Percentiles rank a stretch among this genome's conserved stretches.
These are phyloP conservation scores for Trachythela sp. DNA, from an alignment of 64 coral and sea anemone genomes.

Conservation along the genomic window DNA sequence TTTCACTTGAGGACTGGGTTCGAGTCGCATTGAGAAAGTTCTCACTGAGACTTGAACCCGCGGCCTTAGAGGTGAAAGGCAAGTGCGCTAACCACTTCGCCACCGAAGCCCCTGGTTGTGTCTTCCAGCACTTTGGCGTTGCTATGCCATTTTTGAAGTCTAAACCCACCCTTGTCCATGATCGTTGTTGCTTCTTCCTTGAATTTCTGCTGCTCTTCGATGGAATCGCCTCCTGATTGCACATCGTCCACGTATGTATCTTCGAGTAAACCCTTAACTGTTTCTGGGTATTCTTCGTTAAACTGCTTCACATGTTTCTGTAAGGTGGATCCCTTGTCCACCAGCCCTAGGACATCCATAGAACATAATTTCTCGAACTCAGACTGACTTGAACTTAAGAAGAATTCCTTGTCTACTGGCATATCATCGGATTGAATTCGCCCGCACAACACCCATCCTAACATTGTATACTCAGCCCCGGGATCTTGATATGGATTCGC, in stretches of 20 bases:
- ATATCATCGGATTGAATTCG: neutral
- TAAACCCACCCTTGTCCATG: neutral
- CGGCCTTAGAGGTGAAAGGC: too few relatives aligned
- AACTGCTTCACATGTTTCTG: neutral
- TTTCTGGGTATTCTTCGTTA: conserved; percentile 10
- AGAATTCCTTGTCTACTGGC: conserved; percentile 33
- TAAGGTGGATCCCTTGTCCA: neutral
- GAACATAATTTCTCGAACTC: conserved; percentile 72
- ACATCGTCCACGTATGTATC: conserved; percentile 43
- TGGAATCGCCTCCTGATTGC: neutral
- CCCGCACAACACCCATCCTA: conserved; percentile 28
- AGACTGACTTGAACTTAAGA: conserved; percentile 29
- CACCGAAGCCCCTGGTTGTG: neutral
- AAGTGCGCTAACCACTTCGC: too few relatives aligned
- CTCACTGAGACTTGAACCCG: too few relatives aligned
- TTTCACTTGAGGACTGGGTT: too few relatives aligned
- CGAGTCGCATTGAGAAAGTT: too few relatives aligned
- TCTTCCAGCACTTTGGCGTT: neutral
- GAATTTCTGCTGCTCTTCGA: neutral
- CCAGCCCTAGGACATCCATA: conserved; percentile 63
- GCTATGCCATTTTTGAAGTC: neutral
- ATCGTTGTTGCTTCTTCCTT: neutral
- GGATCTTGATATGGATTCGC: neutral
- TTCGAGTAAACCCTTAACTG: conserved; percentile 6
- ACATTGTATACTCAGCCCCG: conserved; percentile 31